A percentile compares a stretch with the other conserved stretches of the same genome.
Evolutionary conservation across 92 coral and sea anemone genomes (phyloP).

Genomic region (Porites cylindrica): DNA sequence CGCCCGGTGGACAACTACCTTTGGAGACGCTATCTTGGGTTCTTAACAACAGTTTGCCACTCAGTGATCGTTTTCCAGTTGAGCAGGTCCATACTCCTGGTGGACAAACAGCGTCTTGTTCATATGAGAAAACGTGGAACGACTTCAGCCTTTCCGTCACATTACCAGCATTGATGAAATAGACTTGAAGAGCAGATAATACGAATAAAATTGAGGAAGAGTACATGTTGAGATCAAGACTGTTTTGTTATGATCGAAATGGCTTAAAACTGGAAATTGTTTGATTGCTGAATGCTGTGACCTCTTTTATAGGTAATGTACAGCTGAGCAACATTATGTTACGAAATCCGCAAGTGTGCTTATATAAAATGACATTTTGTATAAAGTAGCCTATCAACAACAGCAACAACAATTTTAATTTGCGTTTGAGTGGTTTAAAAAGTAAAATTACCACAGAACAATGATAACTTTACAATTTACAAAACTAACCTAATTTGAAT

Average conservation of each 20-base stretch:
- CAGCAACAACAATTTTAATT: no score
- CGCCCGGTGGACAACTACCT: not conserved
- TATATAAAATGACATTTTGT: no score
- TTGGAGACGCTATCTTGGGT: not conserved
- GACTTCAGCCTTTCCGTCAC: not conserved
- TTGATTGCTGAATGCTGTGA: not conserved
- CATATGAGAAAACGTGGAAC: not conserved
- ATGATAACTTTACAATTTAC: no score
- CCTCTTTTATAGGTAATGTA: not conserved
- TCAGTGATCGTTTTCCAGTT: not conserved
- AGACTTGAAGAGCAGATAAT: not conserved
- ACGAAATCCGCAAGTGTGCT: no score
- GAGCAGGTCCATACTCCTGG: not conserved
- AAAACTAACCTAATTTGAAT: no score
- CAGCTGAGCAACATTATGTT: not conserved
- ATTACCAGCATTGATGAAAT: not conserved
- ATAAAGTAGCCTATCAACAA: no score
- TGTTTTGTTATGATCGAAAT: not conserved
- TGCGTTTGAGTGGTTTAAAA: no score
- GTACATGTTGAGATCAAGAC: not conserved
- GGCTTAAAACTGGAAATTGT: not conserved
- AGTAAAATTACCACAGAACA: no score
- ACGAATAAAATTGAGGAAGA: not conserved
- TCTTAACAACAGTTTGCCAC: not conserved
- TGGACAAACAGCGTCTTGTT: not conserved